Evolutionary conservation across 2,113 vertebrate genomes (phyloP).

Genomic region (Pelecanoides urinatrix): DNA sequence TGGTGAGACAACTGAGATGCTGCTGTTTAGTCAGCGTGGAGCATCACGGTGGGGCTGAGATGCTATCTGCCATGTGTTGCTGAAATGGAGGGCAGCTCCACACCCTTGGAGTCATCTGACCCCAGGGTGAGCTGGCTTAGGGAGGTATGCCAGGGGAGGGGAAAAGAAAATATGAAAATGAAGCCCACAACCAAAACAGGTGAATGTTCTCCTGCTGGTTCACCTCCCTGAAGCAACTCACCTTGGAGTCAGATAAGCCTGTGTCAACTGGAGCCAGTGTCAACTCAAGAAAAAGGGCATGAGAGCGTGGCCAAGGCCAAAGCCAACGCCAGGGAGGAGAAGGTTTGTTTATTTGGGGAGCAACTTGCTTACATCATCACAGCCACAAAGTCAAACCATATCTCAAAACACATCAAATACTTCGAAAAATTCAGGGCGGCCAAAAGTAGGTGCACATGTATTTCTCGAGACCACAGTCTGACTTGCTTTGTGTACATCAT

Average conservation of each 20-base stretch:
- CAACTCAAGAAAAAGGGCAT: not conserved
- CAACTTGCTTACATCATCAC: not conserved
- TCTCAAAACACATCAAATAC: not conserved
- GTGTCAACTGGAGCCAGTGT: not conserved
- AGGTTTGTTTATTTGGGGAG: not conserved
- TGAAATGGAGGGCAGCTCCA: not conserved
- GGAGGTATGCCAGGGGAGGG: rapidly evolving
- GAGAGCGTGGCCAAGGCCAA: not conserved
- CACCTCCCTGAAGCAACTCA: not conserved
- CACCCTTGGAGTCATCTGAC: not conserved
- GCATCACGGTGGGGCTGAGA: not conserved
- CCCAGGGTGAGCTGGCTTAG: not conserved
- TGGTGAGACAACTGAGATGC: not conserved
- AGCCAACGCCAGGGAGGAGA: not conserved
- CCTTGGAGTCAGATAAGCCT: not conserved
- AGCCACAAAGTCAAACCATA: not conserved
- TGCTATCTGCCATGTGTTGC: not conserved
- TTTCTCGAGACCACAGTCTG: not conserved
- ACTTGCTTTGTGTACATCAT: not conserved
- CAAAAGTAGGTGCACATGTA: not conserved
- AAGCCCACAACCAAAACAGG: not conserved
- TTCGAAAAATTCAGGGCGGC: not conserved
- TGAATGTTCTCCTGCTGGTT: not conserved
- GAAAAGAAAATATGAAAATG: not conserved
- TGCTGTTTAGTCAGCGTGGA: not conserved